A percentile compares a stretch with the other conserved stretches of the same genome.
Conservation (phyloP, 2,888 invertebrate species). For the Meteorus cinctellus region DNA sequence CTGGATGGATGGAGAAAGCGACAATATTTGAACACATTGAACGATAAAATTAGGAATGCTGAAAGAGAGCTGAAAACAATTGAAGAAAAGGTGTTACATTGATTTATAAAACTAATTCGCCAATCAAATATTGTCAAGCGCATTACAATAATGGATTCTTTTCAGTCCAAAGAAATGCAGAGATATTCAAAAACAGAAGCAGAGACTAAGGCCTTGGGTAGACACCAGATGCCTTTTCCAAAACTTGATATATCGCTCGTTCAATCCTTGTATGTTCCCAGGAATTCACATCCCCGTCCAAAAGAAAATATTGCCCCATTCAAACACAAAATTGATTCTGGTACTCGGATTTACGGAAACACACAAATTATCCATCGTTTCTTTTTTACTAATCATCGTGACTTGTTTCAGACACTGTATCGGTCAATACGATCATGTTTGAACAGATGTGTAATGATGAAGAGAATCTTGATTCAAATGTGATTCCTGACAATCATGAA, state of each 20-base stretch:
- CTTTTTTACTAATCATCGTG: not conserved
- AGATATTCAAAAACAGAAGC: constrained; percentile 18
- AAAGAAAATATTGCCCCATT: not conserved
- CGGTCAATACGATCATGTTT: constrained; percentile 34
- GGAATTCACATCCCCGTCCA: not conserved
- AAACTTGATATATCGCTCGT: constrained; percentile 30
- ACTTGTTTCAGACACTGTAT: constrained; percentile 29
- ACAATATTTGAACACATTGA: not conserved
- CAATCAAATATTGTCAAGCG: not conserved
- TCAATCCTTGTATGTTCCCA: constrained; percentile 9
- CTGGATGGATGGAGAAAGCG: constrained; percentile 7
- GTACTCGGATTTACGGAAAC: not conserved
- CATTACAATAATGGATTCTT: not conserved
- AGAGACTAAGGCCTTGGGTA: constrained; percentile 14
- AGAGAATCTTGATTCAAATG: not conserved
- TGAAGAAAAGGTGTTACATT: not conserved
- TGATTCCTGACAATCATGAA: not conserved
- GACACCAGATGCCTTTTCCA: constrained; percentile 38
- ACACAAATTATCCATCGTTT: not conserved
- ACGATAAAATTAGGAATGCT: not conserved
- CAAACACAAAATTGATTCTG: constrained; percentile 7
- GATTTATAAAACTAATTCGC: not conserved
- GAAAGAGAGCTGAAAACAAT: not conserved
- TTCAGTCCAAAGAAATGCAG: constrained; percentile 21
- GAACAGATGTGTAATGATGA: constrained; percentile 32